Conservation (phyloP, 2,888 invertebrate genomes). For the Cephus spinipes region DNA sequence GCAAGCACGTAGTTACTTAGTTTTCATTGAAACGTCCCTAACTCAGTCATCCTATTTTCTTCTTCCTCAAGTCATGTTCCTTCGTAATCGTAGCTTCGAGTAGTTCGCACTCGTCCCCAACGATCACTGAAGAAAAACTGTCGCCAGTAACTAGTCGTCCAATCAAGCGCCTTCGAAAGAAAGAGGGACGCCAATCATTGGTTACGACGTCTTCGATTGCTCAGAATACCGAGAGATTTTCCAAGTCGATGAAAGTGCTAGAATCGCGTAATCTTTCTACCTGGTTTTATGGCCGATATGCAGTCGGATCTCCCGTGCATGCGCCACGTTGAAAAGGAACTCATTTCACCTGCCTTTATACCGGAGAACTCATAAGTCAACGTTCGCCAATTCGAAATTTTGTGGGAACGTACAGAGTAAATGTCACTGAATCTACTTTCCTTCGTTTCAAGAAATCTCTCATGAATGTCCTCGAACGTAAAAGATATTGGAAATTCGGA, state of each 20-base stretch:
- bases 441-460: background rate
- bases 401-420: background rate
- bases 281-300: background rate
- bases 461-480: background rate
- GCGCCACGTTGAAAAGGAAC: background rate
- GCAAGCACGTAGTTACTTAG: background rate
- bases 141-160: background rate
- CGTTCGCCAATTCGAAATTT: background rate
- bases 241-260: background rate
- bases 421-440: background rate
- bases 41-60: background rate
- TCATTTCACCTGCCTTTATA: background rate
- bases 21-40: background rate
- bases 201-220: background rate
- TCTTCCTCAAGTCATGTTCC: background rate
- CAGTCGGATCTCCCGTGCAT: background rate
- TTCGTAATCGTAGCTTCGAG: background rate
- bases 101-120: background rate
- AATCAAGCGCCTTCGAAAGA: background rate
- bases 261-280: background rate
- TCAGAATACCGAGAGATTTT: background rate
- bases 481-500: background rate
- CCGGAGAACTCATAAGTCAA: background rate
- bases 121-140: background rate
- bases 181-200: background rate